A percentile compares a stretch with the other conserved stretches of the same genome.
These are phyloP conservation scores for Circaetus gallicus DNA, from an alignment of 2,113 vertebrate genomes.

Conservation along the genomic window DNA sequence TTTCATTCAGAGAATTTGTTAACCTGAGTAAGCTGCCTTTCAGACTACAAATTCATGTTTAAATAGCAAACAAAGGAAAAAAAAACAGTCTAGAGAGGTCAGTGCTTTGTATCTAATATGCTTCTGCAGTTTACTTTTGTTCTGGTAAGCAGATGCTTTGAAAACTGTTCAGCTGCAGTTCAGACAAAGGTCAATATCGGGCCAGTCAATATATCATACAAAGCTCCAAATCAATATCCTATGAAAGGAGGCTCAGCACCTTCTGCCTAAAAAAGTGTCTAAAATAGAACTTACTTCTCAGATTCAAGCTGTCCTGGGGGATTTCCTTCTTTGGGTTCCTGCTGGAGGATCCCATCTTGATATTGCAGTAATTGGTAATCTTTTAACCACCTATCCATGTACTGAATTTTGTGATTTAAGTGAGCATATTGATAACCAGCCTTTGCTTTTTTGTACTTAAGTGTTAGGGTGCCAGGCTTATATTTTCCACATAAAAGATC, in stretches of 20 bases:
- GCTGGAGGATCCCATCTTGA: background rate
- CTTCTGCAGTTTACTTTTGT: slow-evolving; percentile 34
- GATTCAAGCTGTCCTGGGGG: background rate
- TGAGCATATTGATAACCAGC: slow-evolving; percentile 37
- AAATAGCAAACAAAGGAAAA: background rate
- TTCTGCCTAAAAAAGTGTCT: slow-evolving; percentile 1
- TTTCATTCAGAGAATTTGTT: background rate
- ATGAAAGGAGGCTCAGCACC: background rate
- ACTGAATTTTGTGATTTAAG: slow-evolving; percentile 27
- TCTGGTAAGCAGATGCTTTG: slow-evolving; percentile 14
- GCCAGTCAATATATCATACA: background rate
- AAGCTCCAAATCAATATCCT: background rate
- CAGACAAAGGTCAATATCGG: background rate
- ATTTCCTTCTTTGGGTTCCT: background rate
- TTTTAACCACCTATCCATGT: background rate
- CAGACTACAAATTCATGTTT: background rate
- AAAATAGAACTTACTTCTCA: background rate
- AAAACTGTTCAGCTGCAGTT: slow-evolving; percentile 22
- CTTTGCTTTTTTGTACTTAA: slow-evolving; percentile 53
- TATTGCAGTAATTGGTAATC: slow-evolving; percentile 20
- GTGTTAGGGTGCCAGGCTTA: slow-evolving; percentile 42
- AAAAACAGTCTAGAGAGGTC: background rate
- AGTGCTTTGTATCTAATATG: slow-evolving; percentile 3
- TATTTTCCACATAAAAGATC: slow-evolving; percentile 66
- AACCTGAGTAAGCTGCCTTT: background rate